Base-by-base conservation (phyloP, 1,140 invertebrate species). In the Drosophila mauritiana region DNA sequence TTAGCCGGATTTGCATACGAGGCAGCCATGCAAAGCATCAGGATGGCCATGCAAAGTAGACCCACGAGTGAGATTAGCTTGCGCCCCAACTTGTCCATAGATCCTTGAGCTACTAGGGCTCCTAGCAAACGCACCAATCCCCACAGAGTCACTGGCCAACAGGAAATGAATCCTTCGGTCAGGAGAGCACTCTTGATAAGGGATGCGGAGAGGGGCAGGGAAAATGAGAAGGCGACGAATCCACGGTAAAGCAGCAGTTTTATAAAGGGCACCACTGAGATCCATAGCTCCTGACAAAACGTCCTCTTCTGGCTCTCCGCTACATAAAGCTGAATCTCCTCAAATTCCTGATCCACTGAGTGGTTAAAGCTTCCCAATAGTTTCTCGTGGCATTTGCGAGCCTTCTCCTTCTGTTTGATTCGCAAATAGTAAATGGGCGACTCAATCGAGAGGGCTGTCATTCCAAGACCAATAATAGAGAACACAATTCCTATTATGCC, bases 191-290 rank as follows among this genome's bases (percentile, higher is more conserved):
- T 81, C 0, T 17, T 8, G 1, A 86, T 73, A 3, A 90, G 51
- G 8, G 88, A 80, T 1, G 17, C 10, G 1, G 58, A 81, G 1
- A 91, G 70, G 8, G 88, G 80, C 46, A 84, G 22, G 7, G 82
- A 80, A 25, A 91, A 74, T 15, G 77, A 84, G 48, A 91, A 90
- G 11, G 88, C 80, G 12, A 88, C 80, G 13, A 90, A 63, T 39
- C 70, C 69, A 17, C 86, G 86, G 20, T 72, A 85, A 0, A 82
- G 10, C 0, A 90, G 17, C 55, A 90, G 36, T 37, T 85, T 90
- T 8, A 72, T 12, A 7, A 85, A 79, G 13, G 86, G 85, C 3
- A 70, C 25, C 34, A 72, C n/a, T 20, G 81, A 49, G 12, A 31
- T 39, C 1, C 42, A 7, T 1, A 90, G 46, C 10, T 81, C 65